Evolutionary conservation across 2,113 vertebrate species (phyloP).

Genomic region (Gallinago media): DNA sequence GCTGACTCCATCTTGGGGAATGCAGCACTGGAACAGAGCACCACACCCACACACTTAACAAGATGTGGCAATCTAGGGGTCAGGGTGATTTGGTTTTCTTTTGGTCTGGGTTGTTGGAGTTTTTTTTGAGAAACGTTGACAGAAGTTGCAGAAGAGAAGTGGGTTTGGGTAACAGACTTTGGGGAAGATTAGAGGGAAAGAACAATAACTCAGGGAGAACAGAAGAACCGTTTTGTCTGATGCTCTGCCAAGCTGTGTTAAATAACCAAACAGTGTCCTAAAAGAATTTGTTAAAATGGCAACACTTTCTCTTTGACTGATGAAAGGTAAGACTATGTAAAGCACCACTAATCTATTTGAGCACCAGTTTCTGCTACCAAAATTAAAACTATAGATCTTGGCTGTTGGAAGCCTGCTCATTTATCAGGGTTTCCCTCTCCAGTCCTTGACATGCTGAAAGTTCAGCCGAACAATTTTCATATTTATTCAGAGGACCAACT

Average conservation of each 20-base stretch:
- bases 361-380: neutral
- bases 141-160: neutral
- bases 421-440: neutral
- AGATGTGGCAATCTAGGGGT: neutral
- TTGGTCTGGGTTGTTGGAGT: neutral
- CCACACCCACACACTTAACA: neutral
- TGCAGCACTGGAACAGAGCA: neutral
- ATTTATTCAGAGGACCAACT: neutral
- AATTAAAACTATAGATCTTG: neutral
- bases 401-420: neutral
- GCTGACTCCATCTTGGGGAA: neutral
- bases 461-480: neutral
- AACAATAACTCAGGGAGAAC: slow-evolving; percentile 12
- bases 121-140: neutral
- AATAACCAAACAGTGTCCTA: slow-evolving; percentile 3
- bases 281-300: neutral
- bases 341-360: neutral
- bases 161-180: neutral
- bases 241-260: slow-evolving; percentile 39
- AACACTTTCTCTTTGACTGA: neutral
- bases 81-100: neutral
- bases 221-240: slow-evolving; percentile 16
- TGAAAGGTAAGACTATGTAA: neutral
- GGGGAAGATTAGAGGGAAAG: slow-evolving; percentile 4
- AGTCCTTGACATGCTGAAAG: neutral